phyloP scores from a whole-genome alignment of 2,113 vertebrate species.

The Amblyopsis rosae region DNA sequence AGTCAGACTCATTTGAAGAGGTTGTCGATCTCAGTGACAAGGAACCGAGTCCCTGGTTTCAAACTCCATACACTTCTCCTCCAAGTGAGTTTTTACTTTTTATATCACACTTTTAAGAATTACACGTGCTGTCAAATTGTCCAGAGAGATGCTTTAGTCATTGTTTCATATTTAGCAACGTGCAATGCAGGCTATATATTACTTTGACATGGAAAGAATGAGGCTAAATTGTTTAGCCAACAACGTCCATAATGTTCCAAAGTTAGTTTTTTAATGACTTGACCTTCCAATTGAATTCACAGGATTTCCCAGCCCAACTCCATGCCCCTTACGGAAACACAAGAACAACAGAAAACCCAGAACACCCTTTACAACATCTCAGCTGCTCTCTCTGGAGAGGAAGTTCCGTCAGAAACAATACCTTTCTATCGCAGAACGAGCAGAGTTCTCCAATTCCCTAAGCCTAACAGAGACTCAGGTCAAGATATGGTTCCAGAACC shows the following conservation, averaged over 20 bases:
- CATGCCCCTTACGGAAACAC: constrained; percentile 66
- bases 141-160: not conserved
- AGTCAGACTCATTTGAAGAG: constrained; percentile 52
- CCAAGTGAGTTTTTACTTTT: constrained; percentile 68
- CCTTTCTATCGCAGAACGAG: constrained; percentile 68
- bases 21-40: constrained; percentile 60
- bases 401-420: constrained; percentile 76
- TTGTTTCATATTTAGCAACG: not conserved
- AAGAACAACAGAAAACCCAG: constrained; percentile 76
- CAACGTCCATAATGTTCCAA: not conserved
- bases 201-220: no score
- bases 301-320: constrained; percentile 64
- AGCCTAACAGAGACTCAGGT: constrained; percentile 76
- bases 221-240: no score
- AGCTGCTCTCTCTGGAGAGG: constrained; percentile 70
- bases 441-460: constrained; percentile 67
- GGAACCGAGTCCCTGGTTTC: constrained; percentile 60
- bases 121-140: not conserved
- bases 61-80: constrained; percentile 65
- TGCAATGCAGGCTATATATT: not conserved
- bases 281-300: constrained; percentile 25
- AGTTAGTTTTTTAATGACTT: not conserved
- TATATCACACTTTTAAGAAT: not conserved
- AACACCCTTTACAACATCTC: constrained; percentile 74
- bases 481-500: constrained; percentile 79